Evolutionary conservation across 1,140 invertebrate genomes (phyloP), one percentile per base, ranked within the genome.

Genomic region (Zaprionus lachaisei): DNA sequence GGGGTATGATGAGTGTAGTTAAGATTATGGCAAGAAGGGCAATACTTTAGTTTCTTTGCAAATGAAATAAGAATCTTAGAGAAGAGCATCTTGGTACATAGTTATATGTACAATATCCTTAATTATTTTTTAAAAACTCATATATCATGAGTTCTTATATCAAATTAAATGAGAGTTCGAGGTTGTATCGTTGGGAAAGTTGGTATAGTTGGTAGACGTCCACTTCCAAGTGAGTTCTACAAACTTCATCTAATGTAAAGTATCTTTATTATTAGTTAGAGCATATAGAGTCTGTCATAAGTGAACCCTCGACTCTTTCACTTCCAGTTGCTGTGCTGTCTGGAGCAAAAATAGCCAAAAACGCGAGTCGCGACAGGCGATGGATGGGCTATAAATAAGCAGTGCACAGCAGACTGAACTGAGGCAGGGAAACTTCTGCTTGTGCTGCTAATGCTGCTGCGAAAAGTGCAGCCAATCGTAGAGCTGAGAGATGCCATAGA

Each of bases 331-430:
- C 69, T 77, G 68, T 73, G 58, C 28, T 63, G 70, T 77, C 69
- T 71, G 81, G 77, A 82, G 78, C 84, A 87, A 84, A 87, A 87
- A 87, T 87, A 87, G 83, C 84, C 84, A 89, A 87, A 89, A 89
- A 76, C 81, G 75, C 58, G 58, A 78, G 84, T 81, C 81, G 80
- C 78, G 79, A 84, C 81, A 87, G 83, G 70, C 83, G 81, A 83
- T 86, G 83, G 80, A 86, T 86, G 81, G 81, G 83, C 84, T 86
- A 86, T 86, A 86, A 86, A 86, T 86, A 86, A 86, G 65, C 71
- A 60, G 67, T 60, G 58, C 80, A 74, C 84, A 83, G 81, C 84
- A 87, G 83, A 84, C 84, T 72, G 73, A 81, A 75, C 73, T 63
- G 61, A 56, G 77, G 72, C 54, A 68, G 64, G 68, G 64, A 67